These are phyloP conservation scores for Drosophila lutescens DNA, from an alignment of 2,888 invertebrate genomes.

Conservation along the genomic window DNA sequence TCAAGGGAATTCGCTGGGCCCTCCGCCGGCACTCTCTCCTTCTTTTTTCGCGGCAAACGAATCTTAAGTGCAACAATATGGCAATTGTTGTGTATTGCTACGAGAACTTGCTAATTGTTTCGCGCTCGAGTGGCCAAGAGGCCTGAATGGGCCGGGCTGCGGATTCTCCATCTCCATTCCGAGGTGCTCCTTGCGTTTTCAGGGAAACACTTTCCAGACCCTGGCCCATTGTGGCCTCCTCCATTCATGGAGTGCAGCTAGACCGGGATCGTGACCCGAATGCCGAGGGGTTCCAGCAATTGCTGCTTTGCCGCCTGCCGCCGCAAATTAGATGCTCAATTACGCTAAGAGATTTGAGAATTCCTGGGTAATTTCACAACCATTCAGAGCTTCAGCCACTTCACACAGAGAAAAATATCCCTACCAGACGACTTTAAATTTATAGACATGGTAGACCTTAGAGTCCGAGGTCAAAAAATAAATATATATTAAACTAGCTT, in stretches of 20 bases:
- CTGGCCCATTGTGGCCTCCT: slow-evolving; percentile 58
- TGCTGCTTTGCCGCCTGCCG: slow-evolving; percentile 57
- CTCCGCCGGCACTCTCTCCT: slow-evolving; percentile 35
- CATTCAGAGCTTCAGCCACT: slow-evolving; percentile 13
- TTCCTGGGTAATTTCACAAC: slow-evolving; percentile 63
- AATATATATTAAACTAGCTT: too few species aligned
- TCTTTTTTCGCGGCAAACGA: slow-evolving; percentile 36
- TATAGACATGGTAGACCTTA: too few species aligned
- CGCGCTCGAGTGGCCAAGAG: slow-evolving; percentile 68
- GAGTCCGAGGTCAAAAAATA: too few species aligned
- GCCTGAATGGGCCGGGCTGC: slow-evolving; percentile 23
- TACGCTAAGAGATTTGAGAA: slow-evolving; percentile 60
- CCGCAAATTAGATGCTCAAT: slow-evolving; percentile 80
- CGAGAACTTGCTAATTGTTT: slow-evolving; percentile 79
- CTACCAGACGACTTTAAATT: too few species aligned
- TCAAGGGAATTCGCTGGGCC: slow-evolving; percentile 67
- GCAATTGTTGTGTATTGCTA: slow-evolving; percentile 57
- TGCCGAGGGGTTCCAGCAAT: slow-evolving; percentile 52
- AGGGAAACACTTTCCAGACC: slow-evolving; percentile 75
- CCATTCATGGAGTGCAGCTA: slow-evolving; percentile 71
- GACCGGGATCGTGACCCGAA: slow-evolving; percentile 33
- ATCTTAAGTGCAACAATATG: slow-evolving; percentile 53
- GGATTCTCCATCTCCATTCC: slow-evolving; percentile 4
- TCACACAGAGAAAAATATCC: background rate
- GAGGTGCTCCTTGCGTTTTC: slow-evolving; percentile 58